A percentile compares a stretch with the other conserved stretches of the same genome.
Conservation (phyloP, 2,797 vertebrate genomes). For the Botia almorhae region DNA sequence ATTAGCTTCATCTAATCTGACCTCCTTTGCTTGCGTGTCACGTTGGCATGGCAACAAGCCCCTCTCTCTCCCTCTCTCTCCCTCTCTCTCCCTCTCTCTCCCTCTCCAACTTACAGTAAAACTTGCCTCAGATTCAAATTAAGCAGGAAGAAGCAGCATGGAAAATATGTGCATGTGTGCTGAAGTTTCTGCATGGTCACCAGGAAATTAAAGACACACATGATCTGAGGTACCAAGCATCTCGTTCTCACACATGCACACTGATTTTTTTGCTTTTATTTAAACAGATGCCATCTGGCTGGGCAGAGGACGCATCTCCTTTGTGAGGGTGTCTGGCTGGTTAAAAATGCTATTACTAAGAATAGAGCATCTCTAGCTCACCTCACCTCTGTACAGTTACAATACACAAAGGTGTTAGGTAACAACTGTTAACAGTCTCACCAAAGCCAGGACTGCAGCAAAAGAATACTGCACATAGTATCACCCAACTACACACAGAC, state of each 20-base stretch:
- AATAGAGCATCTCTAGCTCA: slow-evolving; percentile 1
- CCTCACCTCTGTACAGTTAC: neutral
- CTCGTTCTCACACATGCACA: slow-evolving; percentile 8
- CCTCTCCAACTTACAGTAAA: slow-evolving; percentile 56
- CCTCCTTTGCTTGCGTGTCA: slow-evolving; percentile 77
- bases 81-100: slow-evolving; percentile 36
- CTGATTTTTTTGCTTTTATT: neutral
- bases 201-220: slow-evolving; percentile 50
- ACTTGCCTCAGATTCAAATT: slow-evolving; percentile 73
- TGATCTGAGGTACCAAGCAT: slow-evolving; percentile 29
- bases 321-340: slow-evolving; percentile 30
- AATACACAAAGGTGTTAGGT: neutral
- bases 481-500: neutral
- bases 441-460: neutral
- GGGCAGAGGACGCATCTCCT: slow-evolving; percentile 23
- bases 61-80: slow-evolving; percentile 68
- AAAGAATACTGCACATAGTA: neutral
- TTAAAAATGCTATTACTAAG: slow-evolving; percentile 26
- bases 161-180: slow-evolving; percentile 48
- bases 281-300: slow-evolving; percentile 44
- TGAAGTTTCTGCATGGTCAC: slow-evolving; percentile 53
- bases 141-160: slow-evolving; percentile 61
- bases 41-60: slow-evolving; percentile 80
- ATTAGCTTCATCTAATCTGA: slow-evolving; percentile 75
- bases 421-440: neutral